These are phyloP conservation scores for Frankliniella fusca DNA, from an alignment of 2,888 invertebrate species.

Conservation along the genomic window DNA sequence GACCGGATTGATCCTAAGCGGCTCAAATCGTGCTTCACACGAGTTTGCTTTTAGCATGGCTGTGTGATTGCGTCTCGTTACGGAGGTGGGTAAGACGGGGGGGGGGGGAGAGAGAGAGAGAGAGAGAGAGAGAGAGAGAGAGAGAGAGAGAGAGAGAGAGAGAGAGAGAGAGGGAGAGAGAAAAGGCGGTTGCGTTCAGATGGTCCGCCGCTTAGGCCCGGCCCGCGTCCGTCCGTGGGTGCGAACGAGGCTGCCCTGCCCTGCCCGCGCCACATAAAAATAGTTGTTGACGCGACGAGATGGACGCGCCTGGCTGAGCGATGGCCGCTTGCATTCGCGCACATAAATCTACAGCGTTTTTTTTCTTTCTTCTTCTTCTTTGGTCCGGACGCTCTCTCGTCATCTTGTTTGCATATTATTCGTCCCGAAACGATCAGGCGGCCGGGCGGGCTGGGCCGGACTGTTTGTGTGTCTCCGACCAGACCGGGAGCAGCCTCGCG, in stretches of 20 bases:
- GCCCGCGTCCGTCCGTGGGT: not conserved
- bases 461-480: too few species aligned
- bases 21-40: conserved; percentile 26
- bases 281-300: not conserved
- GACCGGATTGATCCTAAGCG: conserved; percentile 4
- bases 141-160: not conserved
- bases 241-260: not conserved
- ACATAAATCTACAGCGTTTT: too few species aligned
- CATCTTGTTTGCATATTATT: too few species aligned
- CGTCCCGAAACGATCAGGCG: too few species aligned
- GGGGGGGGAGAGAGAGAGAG: not conserved
- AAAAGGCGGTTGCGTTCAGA: not conserved
- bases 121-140: not conserved
- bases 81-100: not conserved
- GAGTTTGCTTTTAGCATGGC: conserved; percentile 19
- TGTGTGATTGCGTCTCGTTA: conserved; percentile 10
- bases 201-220: not conserved
- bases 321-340: too few species aligned
- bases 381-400: too few species aligned
- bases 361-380: too few species aligned
- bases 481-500: too few species aligned
- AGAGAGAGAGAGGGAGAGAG: not conserved
- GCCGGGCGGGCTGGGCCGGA: too few species aligned
- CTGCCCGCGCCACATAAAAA: not conserved
- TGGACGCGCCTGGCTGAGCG: too few species aligned